Evolutionary conservation across 2,113 vertebrate genomes (phyloP), one percentile per base, ranked within the genome.

Genomic region (Sylvilagus bachmani): DNA sequence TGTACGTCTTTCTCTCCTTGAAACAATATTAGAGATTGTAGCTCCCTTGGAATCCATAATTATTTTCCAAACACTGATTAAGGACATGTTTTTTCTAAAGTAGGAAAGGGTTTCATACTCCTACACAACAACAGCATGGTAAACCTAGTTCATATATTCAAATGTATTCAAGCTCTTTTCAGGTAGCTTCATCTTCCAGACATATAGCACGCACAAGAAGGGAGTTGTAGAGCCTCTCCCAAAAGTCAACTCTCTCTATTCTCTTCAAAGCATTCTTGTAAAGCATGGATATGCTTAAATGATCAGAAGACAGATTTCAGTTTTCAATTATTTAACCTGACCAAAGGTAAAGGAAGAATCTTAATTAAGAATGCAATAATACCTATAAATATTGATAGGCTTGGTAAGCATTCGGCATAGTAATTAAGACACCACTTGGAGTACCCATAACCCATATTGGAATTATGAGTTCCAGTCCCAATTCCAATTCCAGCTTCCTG

Each of bases 261-360:
- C 22, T 80, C 8, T 51, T 93, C 64, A 67, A 62, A 89, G 61
- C 0, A 29, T 61, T 73, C 36, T 80, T 86, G 22, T 19, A 66
- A 91, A 91, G 14, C 36, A 88, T 53, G 14, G 71, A 14, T 53
- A 61, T 88, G 19, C 7, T 70, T 89, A 75, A 71, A 25, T 69
- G 22, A 67, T 66, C 25, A 55, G 24, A 27, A 61, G 2, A 51
- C 10, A 1, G 0, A 2, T 69, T 85, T 93, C 31, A 44, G 62
- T 49, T 89, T 86, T 81, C 62, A 66, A 74, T 49, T n/a, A 95
- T 81, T 94, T 89, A 79, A 96, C 94, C 19, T 58, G 7, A 94
- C 7, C 71, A 29, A 88, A 74, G 61, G 61, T 17, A 90, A 92
- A 58, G 5, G 6, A 70, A 70, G 7, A 38, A 81, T 53, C 77